phyloP scores from a whole-genome alignment of 2,113 vertebrate species.

The Hydropotes inermis region DNA sequence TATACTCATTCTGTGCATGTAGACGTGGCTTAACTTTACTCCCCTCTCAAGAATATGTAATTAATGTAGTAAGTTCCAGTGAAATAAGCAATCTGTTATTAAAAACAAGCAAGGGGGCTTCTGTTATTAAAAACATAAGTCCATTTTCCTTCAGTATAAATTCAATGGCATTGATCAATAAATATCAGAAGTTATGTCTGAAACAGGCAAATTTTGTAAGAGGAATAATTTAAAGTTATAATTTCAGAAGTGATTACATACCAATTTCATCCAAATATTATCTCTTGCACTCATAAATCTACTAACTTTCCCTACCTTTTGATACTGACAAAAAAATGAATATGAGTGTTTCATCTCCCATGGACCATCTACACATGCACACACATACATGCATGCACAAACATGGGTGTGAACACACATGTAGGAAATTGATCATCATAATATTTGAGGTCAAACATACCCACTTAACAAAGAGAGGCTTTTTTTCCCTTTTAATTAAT shows the following conservation, averaged over 20 bases:
- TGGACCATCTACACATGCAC: neutral
- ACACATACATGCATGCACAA: neutral
- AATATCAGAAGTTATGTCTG: neutral
- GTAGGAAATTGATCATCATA: neutral
- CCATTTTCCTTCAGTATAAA: neutral
- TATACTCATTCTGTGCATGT: neutral
- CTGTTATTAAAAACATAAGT: neutral
- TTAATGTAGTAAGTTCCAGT: neutral
- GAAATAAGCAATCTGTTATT: neutral
- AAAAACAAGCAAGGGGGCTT: neutral
- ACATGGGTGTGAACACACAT: neutral
- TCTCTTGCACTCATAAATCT: neutral
- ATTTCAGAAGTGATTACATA: neutral
- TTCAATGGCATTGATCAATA: neutral
- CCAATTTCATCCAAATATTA: neutral
- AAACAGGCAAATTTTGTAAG: neutral
- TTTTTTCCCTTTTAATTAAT: conserved; percentile 47
- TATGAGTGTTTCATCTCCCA: neutral
- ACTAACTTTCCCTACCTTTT: neutral
- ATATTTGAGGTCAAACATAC: conserved; percentile 12
- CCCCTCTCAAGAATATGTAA: neutral
- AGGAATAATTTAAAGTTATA: neutral
- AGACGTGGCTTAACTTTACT: neutral
- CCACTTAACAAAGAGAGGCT: neutral
- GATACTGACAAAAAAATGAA: neutral